These are phyloP conservation scores for Psittacula cyanocephala DNA, from an alignment of 2,113 vertebrate species.

Conservation along the genomic window DNA sequence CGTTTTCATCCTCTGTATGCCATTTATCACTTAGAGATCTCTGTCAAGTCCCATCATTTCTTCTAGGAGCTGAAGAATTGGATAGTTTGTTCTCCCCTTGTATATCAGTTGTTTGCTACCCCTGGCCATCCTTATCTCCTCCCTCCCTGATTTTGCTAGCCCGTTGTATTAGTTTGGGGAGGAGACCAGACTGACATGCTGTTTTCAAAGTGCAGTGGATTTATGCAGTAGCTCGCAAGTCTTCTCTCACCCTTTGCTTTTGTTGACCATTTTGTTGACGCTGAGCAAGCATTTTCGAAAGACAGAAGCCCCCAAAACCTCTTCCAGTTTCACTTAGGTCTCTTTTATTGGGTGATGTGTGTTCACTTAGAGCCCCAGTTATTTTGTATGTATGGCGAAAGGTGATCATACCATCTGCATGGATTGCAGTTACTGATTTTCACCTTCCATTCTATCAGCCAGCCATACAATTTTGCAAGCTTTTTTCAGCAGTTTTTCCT, in stretches of 20 bases:
- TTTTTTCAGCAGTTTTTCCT: not conserved
- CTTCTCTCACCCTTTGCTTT: not conserved
- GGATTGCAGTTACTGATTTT: not conserved
- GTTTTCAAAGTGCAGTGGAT: not conserved
- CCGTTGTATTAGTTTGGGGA: not conserved
- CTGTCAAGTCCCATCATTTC: not conserved
- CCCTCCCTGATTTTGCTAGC: not conserved
- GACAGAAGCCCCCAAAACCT: not conserved
- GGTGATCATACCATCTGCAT: not conserved
- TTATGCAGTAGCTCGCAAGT: not conserved
- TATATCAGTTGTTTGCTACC: not conserved
- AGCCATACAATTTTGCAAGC: not conserved
- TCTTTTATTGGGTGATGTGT: not conserved
- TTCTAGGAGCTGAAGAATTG: not conserved
- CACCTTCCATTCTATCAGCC: not conserved
- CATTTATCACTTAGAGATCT: not conserved
- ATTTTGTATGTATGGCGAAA: not conserved
- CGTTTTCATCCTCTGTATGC: not conserved
- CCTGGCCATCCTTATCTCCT: not conserved
- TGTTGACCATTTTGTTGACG: not conserved
- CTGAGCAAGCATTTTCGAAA: not conserved
- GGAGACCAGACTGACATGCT: rapidly evolving
- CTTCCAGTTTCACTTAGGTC: not conserved
- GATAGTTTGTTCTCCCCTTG: not conserved
- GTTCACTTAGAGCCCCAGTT: not conserved